phyloP scores from a whole-genome alignment of 2,888 invertebrate species.

The Cephonodes hylas region DNA sequence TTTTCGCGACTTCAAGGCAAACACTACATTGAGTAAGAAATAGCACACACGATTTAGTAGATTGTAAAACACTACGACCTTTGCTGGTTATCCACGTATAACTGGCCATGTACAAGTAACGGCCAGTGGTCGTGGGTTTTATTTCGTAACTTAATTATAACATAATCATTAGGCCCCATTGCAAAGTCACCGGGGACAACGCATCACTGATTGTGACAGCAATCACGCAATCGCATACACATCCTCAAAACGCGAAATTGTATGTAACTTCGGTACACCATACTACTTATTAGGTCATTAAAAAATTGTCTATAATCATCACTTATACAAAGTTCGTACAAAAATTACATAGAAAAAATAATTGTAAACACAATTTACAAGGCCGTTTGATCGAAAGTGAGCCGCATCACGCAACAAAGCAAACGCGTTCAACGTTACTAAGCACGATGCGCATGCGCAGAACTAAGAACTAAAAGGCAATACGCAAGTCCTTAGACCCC shows the following conservation, averaged over 20 bases:
- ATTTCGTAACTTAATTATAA: slow-evolving; percentile 58
- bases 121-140: slow-evolving; percentile 38
- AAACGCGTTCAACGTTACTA: neutral
- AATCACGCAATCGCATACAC: neutral
- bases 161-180: slow-evolving; percentile 38
- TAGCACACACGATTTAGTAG: slow-evolving; percentile 23
- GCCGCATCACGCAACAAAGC: slow-evolving; percentile 12
- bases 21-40: neutral
- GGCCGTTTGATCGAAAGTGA: slow-evolving; percentile 7
- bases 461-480: neutral
- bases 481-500: slow-evolving; percentile 22
- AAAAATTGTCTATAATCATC: neutral
- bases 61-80: slow-evolving; percentile 55
- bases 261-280: neutral
- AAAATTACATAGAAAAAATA: too few species aligned
- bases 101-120: slow-evolving; percentile 58
- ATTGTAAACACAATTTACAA: neutral
- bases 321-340: neutral
- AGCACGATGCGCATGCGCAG: neutral
- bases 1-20: neutral
- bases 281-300: neutral
- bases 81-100: slow-evolving; percentile 53
- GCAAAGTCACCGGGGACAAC: neutral
- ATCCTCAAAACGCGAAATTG: neutral
- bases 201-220: slow-evolving; percentile 13